Evolutionary conservation across 1,140 invertebrate species (phyloP).

Genomic region (Physella acuta): DNA sequence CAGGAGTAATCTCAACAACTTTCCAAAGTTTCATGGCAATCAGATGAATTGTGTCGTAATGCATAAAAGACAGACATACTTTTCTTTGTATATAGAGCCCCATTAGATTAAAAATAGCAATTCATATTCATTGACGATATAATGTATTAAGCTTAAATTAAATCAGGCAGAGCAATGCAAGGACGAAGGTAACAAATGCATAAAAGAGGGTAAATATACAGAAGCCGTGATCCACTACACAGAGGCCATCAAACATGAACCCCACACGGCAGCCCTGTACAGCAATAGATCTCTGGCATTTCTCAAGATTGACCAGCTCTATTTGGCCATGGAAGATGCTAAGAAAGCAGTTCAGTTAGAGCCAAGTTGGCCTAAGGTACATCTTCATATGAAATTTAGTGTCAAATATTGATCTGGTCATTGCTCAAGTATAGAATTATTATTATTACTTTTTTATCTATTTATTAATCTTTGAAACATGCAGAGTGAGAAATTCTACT

Average conservation of each 20-base stretch:
- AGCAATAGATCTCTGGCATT: slow-evolving; percentile 81
- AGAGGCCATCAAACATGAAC: slow-evolving; percentile 76
- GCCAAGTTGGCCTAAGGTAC: slow-evolving; percentile 80
- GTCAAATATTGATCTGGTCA: neutral
- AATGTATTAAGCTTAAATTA: no score
- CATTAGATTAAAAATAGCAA: no score
- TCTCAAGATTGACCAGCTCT: slow-evolving; percentile 76
- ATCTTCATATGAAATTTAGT: no score
- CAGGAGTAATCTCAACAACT: no score
- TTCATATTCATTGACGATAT: no score
- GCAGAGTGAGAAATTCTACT: no score
- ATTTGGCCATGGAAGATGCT: slow-evolving; percentile 77
- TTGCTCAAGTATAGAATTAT: neutral
- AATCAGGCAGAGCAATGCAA: slow-evolving; percentile 67
- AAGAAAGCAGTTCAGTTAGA: slow-evolving; percentile 73
- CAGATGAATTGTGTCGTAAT: no score
- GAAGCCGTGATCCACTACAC: slow-evolving; percentile 80
- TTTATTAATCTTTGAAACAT: no score
- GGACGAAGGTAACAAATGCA: slow-evolving; percentile 75
- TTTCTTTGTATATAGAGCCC: no score
- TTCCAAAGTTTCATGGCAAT: no score
- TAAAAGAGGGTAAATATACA: slow-evolving; percentile 72
- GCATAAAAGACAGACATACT: no score
- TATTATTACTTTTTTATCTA: slow-evolving; percentile 21
- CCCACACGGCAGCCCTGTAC: slow-evolving; percentile 72